Percentiles rank a stretch among this genome's conserved stretches.
Evolutionary conservation across 2,888 invertebrate genomes (phyloP).

Genomic region (Sturmia bella): DNA sequence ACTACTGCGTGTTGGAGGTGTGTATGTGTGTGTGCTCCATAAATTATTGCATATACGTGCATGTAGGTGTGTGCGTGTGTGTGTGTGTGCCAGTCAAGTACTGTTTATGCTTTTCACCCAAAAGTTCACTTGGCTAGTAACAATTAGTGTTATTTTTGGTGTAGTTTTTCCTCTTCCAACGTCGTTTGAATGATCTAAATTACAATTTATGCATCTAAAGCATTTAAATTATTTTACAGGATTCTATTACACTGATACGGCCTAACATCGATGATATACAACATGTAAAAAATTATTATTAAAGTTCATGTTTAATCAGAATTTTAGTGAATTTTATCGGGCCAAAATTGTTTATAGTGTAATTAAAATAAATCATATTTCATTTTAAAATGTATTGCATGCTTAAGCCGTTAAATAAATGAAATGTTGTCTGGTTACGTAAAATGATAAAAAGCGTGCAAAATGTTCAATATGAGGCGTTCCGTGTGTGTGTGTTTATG

Average conservation of each 20-base stretch:
- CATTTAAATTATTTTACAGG: slow-evolving; percentile 44
- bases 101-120: background rate
- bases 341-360: slow-evolving; percentile 27
- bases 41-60: background rate
- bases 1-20: background rate
- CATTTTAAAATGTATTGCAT: slow-evolving; percentile 23
- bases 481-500: too few relatives aligned
- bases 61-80: background rate
- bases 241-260: slow-evolving; percentile 33
- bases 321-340: slow-evolving; percentile 42
- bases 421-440: background rate
- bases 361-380: slow-evolving; percentile 32
- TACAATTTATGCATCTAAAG: slow-evolving; percentile 51
- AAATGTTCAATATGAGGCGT: too few relatives aligned
- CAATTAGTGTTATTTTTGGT: slow-evolving; percentile 45
- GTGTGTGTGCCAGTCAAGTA: slow-evolving; percentile 1
- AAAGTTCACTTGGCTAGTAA: slow-evolving; percentile 47
- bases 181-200: background rate
- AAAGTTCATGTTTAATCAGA: slow-evolving; percentile 40
- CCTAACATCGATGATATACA: slow-evolving; percentile 8
- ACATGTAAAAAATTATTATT: slow-evolving; percentile 35
- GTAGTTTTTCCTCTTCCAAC: background rate
- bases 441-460: too few relatives aligned
- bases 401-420: background rate
- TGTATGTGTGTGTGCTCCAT: background rate